Percentiles rank a stretch among this genome's conserved stretches.
Conservation (phyloP, 2,113 vertebrate genomes). For the Helogale parvula region DNA sequence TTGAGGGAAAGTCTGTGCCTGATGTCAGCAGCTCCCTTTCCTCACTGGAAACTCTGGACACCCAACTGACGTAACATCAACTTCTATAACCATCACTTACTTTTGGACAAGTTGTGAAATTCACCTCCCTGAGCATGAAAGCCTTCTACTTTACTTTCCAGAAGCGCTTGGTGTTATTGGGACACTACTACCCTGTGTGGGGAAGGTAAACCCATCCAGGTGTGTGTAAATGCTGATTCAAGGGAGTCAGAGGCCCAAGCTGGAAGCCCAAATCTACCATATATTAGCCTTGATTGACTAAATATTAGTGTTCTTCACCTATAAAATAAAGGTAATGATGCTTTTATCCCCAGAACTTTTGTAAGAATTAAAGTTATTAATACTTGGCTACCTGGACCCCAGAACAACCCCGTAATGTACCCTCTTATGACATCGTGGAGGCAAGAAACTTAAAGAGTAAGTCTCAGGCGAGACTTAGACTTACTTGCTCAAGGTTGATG, state of each 20-base stretch:
- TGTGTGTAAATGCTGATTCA: neutral
- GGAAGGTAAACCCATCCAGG: neutral
- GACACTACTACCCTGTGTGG: neutral
- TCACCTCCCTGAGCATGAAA: neutral
- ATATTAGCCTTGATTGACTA: neutral
- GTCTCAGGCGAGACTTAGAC: neutral
- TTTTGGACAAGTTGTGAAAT: neutral
- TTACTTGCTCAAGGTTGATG: neutral
- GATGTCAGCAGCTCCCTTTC: neutral
- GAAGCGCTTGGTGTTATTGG: neutral
- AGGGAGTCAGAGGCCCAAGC: neutral
- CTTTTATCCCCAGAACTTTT: neutral
- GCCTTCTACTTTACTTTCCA: neutral
- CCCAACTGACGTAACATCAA: neutral
- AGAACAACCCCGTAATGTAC: neutral
- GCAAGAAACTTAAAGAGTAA: neutral
- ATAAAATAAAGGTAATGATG: neutral
- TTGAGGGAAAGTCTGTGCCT: neutral
- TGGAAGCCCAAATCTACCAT: neutral
- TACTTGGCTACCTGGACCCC: neutral
- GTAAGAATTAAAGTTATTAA: neutral
- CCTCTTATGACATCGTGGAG: neutral
- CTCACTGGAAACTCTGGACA: neutral
- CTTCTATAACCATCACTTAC: neutral
- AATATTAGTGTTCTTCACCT: neutral